Conservation (phyloP, 2,113 vertebrate genomes). For the Orcinus orca region DNA sequence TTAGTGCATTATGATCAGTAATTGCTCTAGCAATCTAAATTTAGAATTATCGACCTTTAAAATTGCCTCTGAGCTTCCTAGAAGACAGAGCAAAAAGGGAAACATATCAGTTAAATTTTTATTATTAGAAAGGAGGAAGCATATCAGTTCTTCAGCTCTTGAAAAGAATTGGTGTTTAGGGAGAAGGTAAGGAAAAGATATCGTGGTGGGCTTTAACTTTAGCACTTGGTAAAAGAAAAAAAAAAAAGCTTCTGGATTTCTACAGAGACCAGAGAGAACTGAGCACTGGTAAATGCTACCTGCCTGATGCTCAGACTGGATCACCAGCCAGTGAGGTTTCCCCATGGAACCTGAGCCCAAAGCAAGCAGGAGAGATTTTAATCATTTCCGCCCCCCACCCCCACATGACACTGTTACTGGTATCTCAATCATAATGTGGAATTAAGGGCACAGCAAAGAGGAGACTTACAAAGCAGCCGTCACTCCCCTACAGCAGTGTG, state of each 20-base stretch:
- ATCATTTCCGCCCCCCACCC: background rate
- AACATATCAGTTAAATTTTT: background rate
- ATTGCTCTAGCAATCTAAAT: background rate
- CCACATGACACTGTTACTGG: background rate
- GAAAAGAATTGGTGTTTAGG: background rate
- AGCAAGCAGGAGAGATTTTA: background rate
- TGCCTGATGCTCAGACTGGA: background rate
- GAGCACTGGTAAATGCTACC: background rate
- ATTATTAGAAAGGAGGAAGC: background rate
- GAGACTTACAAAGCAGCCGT: background rate
- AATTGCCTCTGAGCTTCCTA: constrained; percentile 19
- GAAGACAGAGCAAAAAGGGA: constrained; percentile 15
- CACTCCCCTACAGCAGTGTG: fast-evolving
- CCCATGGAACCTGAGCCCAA: background rate
- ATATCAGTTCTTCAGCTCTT: background rate
- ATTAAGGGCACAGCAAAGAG: background rate
- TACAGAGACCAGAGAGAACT: background rate
- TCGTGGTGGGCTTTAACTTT: background rate
- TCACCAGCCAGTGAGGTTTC: background rate
- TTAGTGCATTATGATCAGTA: background rate
- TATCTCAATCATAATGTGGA: background rate
- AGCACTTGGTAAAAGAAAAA: background rate
- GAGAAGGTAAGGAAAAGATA: background rate
- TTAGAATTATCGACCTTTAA: background rate
- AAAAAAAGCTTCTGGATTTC: background rate